Evolutionary conservation across 2,797 vertebrate species (phyloP), one percentile per base, ranked within the genome.

Genomic region (Tympanoctomys barrerae): DNA sequence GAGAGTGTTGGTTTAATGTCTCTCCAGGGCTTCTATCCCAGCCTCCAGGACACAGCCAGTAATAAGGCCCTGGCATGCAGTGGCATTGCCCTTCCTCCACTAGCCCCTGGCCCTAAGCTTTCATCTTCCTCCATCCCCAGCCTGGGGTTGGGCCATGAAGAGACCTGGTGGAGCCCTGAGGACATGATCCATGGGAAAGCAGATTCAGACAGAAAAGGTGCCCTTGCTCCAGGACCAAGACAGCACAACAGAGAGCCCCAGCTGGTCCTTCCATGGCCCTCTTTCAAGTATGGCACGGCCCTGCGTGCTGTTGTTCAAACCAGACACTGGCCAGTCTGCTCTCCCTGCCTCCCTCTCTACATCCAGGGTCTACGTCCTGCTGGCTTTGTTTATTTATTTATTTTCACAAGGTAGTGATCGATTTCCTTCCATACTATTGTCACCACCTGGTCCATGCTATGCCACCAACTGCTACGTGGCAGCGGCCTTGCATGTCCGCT

Each of bases 1-100:
- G 97, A 97, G 88, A 79, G 18, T 42, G 89, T 66, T 91, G 89
- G 28, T 3, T 71, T 81, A 61, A 89, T 28, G 46, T 94, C 92
- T 79, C 16, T 54, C 22, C 22, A 71, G 82, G 31, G 87, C 14
- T 73, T 84, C 83, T 36, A 13, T 57, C 75, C 87, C 18, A 62
- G 66, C 87, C 93, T 87, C 82, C 18, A n/a, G 92, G 46, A 26
- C 80, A 1, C 7, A 75, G 94, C 52, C 91, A 91, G 87, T 36
- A 66, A 11, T 13, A 2, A 57, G 42, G 39, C 18, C 71, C 86
- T 73, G 1, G 31, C 87, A 92, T 73, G 84, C 92, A 85, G 4
- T 1, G 10, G 66, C 18, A 14, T 52, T 61, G 64, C 22, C 57
- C 59, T n/a, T 86, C 46, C 64, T 75, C 46, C 28, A 13, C 26